Evolutionary conservation across 1,140 invertebrate species (phyloP).

Genomic region (Scaptomyza montana): DNA sequence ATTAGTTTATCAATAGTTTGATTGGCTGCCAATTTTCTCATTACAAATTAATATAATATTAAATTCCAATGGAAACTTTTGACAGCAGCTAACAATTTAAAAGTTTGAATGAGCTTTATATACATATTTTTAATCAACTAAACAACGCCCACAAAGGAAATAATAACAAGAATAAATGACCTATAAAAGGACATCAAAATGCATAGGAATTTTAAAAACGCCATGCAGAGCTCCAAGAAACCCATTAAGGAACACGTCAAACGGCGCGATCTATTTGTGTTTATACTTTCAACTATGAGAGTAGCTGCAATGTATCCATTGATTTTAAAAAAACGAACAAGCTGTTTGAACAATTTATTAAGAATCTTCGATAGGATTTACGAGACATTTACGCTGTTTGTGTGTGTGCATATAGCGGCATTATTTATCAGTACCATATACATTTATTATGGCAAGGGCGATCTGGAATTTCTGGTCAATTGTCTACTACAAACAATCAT

Average conservation of each 20-base stretch:
- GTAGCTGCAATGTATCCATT: conserved; percentile 70
- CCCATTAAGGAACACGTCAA: background rate
- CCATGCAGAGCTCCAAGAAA: conserved; percentile 6
- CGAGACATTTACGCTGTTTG: conserved; percentile 69
- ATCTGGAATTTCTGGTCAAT: conserved; percentile 74
- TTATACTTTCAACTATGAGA: conserved; percentile 62
- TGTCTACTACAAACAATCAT: conserved; percentile 76
- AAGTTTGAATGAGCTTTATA: background rate
- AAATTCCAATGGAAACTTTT: conserved; percentile 1
- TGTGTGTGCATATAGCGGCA: conserved; percentile 58
- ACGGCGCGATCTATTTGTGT: conserved; percentile 67
- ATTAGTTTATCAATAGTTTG: conserved; percentile 13
- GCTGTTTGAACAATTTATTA: conserved; percentile 21
- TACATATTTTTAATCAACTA: background rate
- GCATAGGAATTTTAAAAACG: background rate
- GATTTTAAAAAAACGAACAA: background rate
- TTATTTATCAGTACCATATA: conserved; percentile 69
- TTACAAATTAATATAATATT: conserved; percentile 51
- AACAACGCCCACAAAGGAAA: background rate
- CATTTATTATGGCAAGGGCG: conserved; percentile 59
- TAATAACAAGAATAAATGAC: background rate
- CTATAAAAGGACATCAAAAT: conserved; percentile 5
- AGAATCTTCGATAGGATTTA: conserved; percentile 40
- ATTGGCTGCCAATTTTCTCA: conserved; percentile 11
- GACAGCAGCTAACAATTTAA: background rate